phyloP scores from a whole-genome alignment of 2,797 vertebrate genomes.

The Pteropus rufus region DNA sequence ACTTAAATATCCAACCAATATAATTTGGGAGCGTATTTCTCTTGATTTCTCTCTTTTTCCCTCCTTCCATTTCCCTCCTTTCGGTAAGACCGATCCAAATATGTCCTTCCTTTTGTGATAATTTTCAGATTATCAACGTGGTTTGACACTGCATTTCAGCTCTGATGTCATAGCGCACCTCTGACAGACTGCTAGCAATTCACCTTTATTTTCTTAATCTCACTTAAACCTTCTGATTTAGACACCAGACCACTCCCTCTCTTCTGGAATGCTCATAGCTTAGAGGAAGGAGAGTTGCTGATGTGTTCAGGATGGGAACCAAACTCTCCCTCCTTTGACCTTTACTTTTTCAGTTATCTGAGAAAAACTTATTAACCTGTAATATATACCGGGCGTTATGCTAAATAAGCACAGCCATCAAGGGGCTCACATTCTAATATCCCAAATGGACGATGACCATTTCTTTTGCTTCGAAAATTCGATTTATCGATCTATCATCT shows the following conservation, averaged over 20 bases:
- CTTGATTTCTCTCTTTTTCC: not conserved
- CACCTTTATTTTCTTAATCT: not conserved
- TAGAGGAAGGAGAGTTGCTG: not conserved
- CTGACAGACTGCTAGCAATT: rapidly evolving
- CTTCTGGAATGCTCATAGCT: not conserved
- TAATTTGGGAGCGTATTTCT: not conserved
- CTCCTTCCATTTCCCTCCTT: not conserved
- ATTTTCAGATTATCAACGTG: not conserved
- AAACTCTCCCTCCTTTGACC: not conserved
- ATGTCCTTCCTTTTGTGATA: not conserved
- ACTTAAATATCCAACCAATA: not conserved
- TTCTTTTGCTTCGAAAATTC: not conserved
- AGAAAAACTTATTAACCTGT: not conserved
- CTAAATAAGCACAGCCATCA: not conserved
- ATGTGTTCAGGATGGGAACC: not conserved
- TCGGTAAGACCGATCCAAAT: not conserved
- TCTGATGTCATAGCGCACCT: not conserved
- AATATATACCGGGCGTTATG: not conserved
- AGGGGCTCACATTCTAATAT: not conserved
- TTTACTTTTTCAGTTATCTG: not conserved
- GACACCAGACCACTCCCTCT: not conserved
- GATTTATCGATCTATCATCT: not conserved
- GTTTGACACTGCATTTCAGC: not conserved
- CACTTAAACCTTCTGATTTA: not conserved
- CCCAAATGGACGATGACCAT: not conserved